A percentile compares a stretch with the other conserved stretches of the same genome.
Conservation (phyloP, 2,888 invertebrate genomes). For the Apamea sordens region DNA sequence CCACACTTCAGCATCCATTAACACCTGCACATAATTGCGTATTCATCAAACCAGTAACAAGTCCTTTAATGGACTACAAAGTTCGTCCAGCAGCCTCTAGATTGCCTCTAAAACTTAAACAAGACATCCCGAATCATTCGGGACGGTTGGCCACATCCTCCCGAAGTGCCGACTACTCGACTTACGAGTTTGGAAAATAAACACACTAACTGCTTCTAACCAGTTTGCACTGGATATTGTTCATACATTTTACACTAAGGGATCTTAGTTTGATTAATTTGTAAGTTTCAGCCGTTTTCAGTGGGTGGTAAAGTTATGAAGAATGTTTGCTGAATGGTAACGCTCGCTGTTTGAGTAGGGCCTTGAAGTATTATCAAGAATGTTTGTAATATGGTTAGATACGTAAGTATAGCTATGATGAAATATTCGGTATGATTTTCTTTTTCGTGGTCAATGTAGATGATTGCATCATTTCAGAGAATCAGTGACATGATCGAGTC, state of each 20-base stretch:
- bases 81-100: conserved; percentile 12
- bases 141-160: conserved; percentile 2
- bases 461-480: conserved; percentile 1
- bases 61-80: conserved; percentile 39
- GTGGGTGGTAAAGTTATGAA: background rate
- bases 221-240: conserved; percentile 42
- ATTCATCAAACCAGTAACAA: conserved; percentile 41
- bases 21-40: conserved; percentile 20
- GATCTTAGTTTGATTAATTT: conserved; percentile 21
- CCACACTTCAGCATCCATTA: conserved; percentile 22
- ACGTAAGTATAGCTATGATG: background rate
- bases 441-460: background rate
- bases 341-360: no score
- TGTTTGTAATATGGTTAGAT: no score
- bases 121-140: conserved; percentile 20
- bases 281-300: conserved; percentile 16
- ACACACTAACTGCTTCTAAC: conserved; percentile 39
- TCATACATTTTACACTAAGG: conserved; percentile 4
- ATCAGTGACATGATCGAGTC: background rate
- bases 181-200: conserved; percentile 48
- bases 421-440: background rate
- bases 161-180: conserved; percentile 21
- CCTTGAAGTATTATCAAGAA: background rate
- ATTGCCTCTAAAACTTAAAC: conserved; percentile 38
- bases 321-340: conserved; percentile 1